These are phyloP conservation scores for Mormyrus iriodes DNA, from an alignment of 2,113 vertebrate genomes.

Conservation along the genomic window DNA sequence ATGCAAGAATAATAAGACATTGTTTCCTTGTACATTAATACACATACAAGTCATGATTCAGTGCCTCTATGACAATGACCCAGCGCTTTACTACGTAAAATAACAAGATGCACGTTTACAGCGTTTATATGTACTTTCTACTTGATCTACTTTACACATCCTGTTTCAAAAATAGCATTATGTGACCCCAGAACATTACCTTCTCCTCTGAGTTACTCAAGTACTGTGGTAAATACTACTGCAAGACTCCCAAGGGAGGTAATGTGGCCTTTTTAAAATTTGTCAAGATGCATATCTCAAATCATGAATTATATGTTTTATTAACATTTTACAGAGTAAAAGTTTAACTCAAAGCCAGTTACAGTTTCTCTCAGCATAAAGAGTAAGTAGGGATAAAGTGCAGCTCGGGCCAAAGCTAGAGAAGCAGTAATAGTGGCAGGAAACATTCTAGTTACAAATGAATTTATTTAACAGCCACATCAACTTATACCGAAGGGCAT, in stretches of 20 bases:
- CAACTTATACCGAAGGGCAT: neutral
- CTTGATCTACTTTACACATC: slow-evolving; percentile 42
- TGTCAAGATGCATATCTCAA: slow-evolving; percentile 31
- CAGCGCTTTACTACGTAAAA: neutral
- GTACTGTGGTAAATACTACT: slow-evolving; percentile 42
- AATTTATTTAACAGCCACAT: neutral
- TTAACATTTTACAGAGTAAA: slow-evolving; percentile 45
- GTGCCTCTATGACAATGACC: neutral
- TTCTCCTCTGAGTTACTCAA: slow-evolving; percentile 33
- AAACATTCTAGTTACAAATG: neutral
- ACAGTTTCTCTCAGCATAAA: slow-evolving; percentile 40
- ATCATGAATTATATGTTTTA: slow-evolving; percentile 35
- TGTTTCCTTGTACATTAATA: neutral
- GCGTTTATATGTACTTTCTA: slow-evolving; percentile 56
- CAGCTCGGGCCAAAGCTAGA: slow-evolving; percentile 23
- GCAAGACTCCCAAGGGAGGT: slow-evolving; percentile 52
- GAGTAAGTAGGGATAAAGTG: slow-evolving; percentile 1
- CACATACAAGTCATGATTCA: neutral
- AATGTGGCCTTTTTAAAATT: slow-evolving; percentile 61
- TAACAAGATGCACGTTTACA: slow-evolving; percentile 41
- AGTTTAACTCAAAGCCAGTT: slow-evolving; percentile 34
- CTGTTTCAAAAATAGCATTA: slow-evolving; percentile 57
- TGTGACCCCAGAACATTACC: slow-evolving; percentile 42
- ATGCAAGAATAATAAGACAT: neutral
- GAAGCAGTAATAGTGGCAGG: slow-evolving; percentile 38